Base-by-base conservation (phyloP, 1,140 invertebrate genomes). In the Prorops nasuta region DNA sequence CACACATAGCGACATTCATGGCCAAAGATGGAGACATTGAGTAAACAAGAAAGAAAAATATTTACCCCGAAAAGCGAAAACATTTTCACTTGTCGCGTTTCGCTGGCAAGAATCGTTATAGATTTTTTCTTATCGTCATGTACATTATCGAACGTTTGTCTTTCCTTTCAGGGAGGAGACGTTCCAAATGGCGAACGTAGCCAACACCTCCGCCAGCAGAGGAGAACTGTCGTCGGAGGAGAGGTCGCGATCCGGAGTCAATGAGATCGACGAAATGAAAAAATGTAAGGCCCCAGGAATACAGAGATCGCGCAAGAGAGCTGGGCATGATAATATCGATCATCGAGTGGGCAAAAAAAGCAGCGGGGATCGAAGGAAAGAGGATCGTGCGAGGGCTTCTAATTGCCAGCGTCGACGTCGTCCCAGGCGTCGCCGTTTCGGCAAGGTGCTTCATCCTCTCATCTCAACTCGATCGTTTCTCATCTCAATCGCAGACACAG, bases 371-470 rank as follows among this genome's bases (percentile, higher is more conserved):
- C 20, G 14, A 40, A 42, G 12, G 12, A 48, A 59, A 41, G 21
- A 60, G 21, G 48, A 54, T n/a, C 42, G 49, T 17, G 24, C 18
- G 40, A 36, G 44, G 22, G 44, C 50, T 36, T 57, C 39, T 32
- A 49, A 31, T 36, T 59, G 56, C 44, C 47, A 44, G 16, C 49
- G 47, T 53, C 58, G 57, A 55, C 48, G 58, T 38, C 58, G 38
- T 34, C 34, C n/a, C n/a, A n/a, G 35, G 37, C 55, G 54, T 60
- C 54, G 58, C 40, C 58, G 47, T 45, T 41, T 40, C 39, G 17
- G 40, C 47, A 62, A 62, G 58, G 54, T 61, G 34, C 20, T 41
- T 56, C n/a, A n/a, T n/a, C n/a, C n/a, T n/a, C n/a, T n/a, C n/a
- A n/a, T n/a, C n/a, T n/a, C n/a, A n/a, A n/a, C n/a, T n/a, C n/a